Base-by-base conservation (phyloP, 2,888 invertebrate species). In the Anaspis maculata region DNA sequence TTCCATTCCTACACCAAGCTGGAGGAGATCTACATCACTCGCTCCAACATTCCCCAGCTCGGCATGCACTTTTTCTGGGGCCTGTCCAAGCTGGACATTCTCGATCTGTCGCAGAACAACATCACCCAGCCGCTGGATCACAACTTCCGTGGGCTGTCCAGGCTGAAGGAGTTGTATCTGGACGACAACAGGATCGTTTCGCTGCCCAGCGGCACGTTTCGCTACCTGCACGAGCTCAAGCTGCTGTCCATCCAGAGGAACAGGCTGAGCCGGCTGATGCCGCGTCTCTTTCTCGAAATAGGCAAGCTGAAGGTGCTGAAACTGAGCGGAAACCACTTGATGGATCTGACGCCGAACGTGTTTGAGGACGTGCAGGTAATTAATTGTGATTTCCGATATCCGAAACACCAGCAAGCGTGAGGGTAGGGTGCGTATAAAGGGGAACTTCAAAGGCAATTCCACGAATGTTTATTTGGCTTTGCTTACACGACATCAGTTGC, bases 1-100 rank as follows among this genome's bases (percentile, higher is more conserved):
- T 79, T 86, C 52, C 71, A 56, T 16, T 58, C 58, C 24, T 70
- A 71, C 47, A 54, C 59, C 25, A 61, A 66, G 34, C 68, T 88
- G 14, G 76, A 80, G 59, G 81, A 83, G 62, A 67, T 88, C 7
- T 79, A 79, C 54, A 83, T 86, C 29, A 76, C 76, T n/a, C 75
- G 78, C 48, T 86, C 85, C 0, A 82, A 83, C 54, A 68, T 88
- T 21, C 87, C 87, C 3, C 80, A 82, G 22, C 78, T 88, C 40
- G 88, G 87, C 1, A 73, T 77, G 41, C 77, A 81, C 51, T 80
- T 85, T 10, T 85, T 88, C 59, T 85, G 79, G 78, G 82, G 83
- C 3, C 72, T 86, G 2, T 74, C 54, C 2, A 66, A 65, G 14
- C 57, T 74, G n/a, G 64, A 67, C 35, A 57, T 70, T 2, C 63